Conservation (phyloP, 92 coral and sea anemone species). For the Phenganax stokvisi region DNA sequence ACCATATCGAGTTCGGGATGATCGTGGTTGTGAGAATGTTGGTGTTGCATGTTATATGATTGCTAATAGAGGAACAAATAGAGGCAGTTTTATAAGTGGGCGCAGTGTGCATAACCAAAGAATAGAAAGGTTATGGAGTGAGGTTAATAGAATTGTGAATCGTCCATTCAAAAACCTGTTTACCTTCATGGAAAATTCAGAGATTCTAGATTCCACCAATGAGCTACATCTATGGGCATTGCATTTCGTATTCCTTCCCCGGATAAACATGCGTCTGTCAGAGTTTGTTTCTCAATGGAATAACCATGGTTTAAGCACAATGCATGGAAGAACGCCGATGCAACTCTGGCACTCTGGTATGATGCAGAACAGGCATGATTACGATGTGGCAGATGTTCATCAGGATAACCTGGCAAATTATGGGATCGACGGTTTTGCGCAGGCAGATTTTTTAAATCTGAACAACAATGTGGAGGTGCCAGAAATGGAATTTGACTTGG, state of each 20-base stretch:
- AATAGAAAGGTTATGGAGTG: constrained; percentile 16
- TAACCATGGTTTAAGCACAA: constrained; percentile 24
- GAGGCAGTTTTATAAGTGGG: constrained; percentile 3
- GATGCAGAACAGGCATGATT: constrained; percentile 13
- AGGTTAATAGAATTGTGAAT: constrained; percentile 27
- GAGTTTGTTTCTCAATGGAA: constrained; percentile 38
- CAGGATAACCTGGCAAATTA: constrained; percentile 10
- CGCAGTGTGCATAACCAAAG: constrained; percentile 15
- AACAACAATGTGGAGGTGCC: constrained; percentile 24
- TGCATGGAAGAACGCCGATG: constrained; percentile 17
- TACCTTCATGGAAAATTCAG: constrained; percentile 16
- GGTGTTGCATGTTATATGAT: constrained; percentile 19
- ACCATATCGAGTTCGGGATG: constrained; percentile 1
- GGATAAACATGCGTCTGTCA: constrained; percentile 3
- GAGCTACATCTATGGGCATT: constrained; percentile 30
- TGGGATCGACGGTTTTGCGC: constrained; percentile 23
- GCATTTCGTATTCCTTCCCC: constrained; percentile 11
- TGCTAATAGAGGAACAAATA: constrained; percentile 3
- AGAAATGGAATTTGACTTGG: background rate
- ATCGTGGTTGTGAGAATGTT: constrained; percentile 8
- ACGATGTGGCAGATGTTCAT: background rate
- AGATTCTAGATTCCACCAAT: constrained; percentile 12
- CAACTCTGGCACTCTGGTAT: constrained; percentile 35
- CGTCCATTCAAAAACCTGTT: constrained; percentile 20
- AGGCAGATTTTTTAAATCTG: constrained; percentile 18